These are phyloP conservation scores for Armadillidium nasatum DNA, from an alignment of 1,140 invertebrate species.

Conservation along the genomic window DNA sequence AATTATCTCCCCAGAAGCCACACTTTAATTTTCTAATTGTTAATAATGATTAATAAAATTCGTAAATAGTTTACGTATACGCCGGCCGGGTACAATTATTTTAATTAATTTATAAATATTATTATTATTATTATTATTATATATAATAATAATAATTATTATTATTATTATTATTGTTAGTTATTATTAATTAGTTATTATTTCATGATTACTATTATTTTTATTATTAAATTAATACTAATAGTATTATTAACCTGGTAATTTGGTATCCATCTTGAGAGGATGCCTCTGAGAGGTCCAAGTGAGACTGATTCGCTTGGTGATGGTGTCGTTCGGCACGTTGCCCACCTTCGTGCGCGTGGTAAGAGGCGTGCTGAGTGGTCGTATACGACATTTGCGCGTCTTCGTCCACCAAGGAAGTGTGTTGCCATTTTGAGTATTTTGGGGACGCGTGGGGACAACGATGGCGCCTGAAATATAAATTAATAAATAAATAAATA, in stretches of 20 bases:
- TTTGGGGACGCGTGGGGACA: conserved; percentile 23
- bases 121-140: no score
- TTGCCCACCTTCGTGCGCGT: conserved; percentile 17
- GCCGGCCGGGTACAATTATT: no score
- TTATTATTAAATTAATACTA: no score
- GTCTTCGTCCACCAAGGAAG: conserved; percentile 28
- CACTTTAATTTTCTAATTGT: no score
- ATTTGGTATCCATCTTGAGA: background rate
- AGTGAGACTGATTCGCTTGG: background rate
- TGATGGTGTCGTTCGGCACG: conserved; percentile 14
- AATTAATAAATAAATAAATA: conserved; percentile 17
- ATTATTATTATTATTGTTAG: no score
- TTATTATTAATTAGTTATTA: no score
- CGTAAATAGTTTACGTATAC: no score
- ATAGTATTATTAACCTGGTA: background rate
- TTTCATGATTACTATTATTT: no score
- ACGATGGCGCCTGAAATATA: conserved; percentile 22
- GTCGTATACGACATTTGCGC: conserved; percentile 28
- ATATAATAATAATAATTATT: no score
- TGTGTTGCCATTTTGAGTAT: conserved; percentile 23
- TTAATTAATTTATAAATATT: no score
- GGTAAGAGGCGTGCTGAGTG: conserved; percentile 24
- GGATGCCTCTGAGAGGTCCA: background rate
- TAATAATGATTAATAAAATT: no score
- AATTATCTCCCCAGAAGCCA: no score